These are phyloP conservation scores for Lagothrix lagotricha DNA, from an alignment of 2,797 vertebrate genomes.

Conservation along the genomic window DNA sequence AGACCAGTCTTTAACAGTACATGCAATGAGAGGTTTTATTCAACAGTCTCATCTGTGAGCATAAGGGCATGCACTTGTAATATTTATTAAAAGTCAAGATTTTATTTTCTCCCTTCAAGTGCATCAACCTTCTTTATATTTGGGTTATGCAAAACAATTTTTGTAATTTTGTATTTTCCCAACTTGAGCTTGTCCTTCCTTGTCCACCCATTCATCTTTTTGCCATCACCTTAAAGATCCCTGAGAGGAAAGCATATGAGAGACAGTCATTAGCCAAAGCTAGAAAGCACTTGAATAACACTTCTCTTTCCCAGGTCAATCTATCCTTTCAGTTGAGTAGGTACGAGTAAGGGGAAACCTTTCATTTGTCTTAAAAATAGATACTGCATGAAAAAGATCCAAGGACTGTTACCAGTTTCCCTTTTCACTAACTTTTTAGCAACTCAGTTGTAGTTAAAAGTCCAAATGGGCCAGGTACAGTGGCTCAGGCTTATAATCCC, in stretches of 20 bases:
- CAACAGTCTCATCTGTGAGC: not conserved
- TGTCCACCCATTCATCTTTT: not conserved
- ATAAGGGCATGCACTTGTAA: not conserved
- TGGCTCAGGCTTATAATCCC: not conserved
- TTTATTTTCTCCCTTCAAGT: not conserved
- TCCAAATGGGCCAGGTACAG: not conserved
- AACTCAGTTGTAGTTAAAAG: not conserved
- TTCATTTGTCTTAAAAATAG: conserved; percentile 4
- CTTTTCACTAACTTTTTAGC: not conserved
- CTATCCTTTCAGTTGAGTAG: not conserved
- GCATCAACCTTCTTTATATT: not conserved
- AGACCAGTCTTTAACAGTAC: not conserved
- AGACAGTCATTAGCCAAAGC: conserved; percentile 5
- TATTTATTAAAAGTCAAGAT: conserved; percentile 35
- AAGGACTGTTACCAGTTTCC: not conserved
- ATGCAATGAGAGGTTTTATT: not conserved
- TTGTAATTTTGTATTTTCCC: not conserved
- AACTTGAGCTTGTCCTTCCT: not conserved
- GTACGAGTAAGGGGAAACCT: not conserved
- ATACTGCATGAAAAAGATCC: not conserved
- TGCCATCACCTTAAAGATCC: not conserved
- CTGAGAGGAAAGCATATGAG: not conserved
- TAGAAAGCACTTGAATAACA: not conserved
- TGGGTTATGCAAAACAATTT: not conserved
- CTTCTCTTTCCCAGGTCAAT: not conserved